A percentile compares a stretch with the other conserved stretches of the same genome.
Evolutionary conservation across 53 echinoderm and acorn worm species (phyloP).

Genomic region (Echinometra lucunter): DNA sequence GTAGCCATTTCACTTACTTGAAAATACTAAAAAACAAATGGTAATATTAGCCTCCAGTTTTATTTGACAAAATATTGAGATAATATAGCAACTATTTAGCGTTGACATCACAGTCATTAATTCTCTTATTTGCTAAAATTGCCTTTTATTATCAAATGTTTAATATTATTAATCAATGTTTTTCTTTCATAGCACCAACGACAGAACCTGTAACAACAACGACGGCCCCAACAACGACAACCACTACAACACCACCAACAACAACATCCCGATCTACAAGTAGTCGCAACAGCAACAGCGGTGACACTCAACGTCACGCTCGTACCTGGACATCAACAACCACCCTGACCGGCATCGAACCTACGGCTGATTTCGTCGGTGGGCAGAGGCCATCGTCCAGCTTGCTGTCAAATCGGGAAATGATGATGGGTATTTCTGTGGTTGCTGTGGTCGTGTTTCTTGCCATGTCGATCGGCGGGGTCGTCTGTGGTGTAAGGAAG

Average conservation of each 20-base stretch:
- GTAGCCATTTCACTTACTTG: no score
- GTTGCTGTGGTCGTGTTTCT: constrained; percentile 40
- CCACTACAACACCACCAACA: background rate
- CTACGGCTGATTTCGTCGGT: background rate
- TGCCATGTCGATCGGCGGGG: constrained; percentile 31
- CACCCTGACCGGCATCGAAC: background rate
- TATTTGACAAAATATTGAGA: no score
- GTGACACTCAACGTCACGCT: background rate
- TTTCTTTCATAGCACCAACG: constrained; percentile 8
- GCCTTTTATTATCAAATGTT: background rate
- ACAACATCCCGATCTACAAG: background rate
- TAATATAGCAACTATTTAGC: no score
- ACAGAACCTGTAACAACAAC: constrained; percentile 32
- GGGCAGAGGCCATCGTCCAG: background rate
- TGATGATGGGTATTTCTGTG: constrained; percentile 37
- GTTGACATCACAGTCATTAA: no score
- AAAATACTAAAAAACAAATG: no score
- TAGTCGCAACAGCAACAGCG: background rate
- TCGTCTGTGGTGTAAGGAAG: constrained; percentile 25
- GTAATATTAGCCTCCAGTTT: no score
- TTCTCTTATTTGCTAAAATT: background rate
- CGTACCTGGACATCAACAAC: background rate
- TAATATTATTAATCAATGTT: background rate
- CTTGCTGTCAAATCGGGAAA: background rate
- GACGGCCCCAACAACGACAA: background rate